Conservation (phyloP, 1,140 invertebrate genomes). For the Monomorium pharaonis region DNA sequence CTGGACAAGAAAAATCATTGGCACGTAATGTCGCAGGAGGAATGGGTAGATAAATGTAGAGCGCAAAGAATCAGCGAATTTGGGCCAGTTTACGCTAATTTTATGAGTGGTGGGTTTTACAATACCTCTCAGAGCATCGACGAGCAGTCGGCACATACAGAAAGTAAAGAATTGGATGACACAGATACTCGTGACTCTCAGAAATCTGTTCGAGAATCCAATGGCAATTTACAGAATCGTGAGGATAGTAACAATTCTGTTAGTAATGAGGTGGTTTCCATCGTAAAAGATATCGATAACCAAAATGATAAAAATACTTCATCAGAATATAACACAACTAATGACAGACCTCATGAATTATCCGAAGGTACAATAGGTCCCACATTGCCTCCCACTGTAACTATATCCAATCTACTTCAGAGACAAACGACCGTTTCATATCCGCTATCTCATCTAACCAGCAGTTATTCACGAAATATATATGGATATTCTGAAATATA, state of each 20-base stretch:
- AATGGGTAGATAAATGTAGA: conserved; percentile 92
- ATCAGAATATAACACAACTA: conserved; percentile 15
- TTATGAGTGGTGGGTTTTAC: conserved; percentile 66
- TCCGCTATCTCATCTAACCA: conserved; percentile 9
- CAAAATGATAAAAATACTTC: conserved; percentile 68
- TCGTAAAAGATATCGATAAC: not conserved
- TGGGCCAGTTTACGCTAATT: conserved; percentile 86
- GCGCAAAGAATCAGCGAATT: conserved; percentile 89
- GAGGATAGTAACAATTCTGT: not conserved
- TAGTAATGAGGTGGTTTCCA: conserved; percentile 17
- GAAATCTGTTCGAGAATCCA: not conserved
- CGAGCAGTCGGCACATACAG: not conserved
- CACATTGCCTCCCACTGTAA: not conserved
- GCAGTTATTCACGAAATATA: not conserved
- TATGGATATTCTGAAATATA: not conserved
- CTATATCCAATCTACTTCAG: not conserved
- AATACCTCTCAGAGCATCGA: conserved; percentile 10
- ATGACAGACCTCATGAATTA: not conserved
- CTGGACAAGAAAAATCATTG: conserved; percentile 80
- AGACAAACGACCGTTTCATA: conserved; percentile 11
- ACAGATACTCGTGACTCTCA: not conserved
- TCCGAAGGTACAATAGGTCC: not conserved
- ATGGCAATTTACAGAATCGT: conserved; percentile 1
- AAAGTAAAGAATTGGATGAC: conserved; percentile 1
- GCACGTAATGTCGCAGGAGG: conserved; percentile 89